Evolutionary conservation across 2,797 vertebrate species (phyloP), one percentile per base, ranked within the genome.

Genomic region (Myiotriccus ornatus): DNA sequence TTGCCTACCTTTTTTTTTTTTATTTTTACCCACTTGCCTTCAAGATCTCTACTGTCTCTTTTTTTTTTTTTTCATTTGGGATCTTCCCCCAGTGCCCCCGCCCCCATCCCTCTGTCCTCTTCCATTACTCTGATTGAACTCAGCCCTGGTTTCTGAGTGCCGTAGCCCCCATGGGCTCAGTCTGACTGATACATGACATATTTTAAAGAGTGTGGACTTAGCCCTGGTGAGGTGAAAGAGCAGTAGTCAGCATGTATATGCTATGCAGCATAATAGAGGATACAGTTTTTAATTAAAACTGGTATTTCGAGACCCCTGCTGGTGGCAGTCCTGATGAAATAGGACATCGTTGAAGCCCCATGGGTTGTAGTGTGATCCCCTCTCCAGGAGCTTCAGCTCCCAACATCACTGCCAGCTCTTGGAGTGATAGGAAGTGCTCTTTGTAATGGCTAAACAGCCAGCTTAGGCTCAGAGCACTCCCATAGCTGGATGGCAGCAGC

Each of bases 261-360:
- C 87, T 44, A 56, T 41, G 60, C n/a, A 86, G 50, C 52, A 91
- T 56, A 90, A 94, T 84, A 88, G 89, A 87, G 95, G 86, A 84
- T 53, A 79, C 30, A 74, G 67, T 28, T 91, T 95, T 94, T 97
- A 97, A 97, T 97, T 96, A 96, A 96, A 90, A 93, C 47, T 95
- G 93, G 87, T 94, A 94, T 95, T 95, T 94, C 71, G 3, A 77
- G 37, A 96, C 89, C 87, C 94, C 95, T 94, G 89, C 83, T 96
- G 83, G 92, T 94, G 87, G 87, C 74, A 95, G 41, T 67, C 81
- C 83, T 84, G 56, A 44, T 90, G 91, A 95, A 95, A 94, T 70
- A 91, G 0, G 20, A 44, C 65, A 53, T 84, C 2, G 2, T 52
- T 73, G 77, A 92, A 90, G 70, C 63, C 83, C 63, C 2, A 1